A percentile compares a stretch with the other conserved stretches of the same genome.
These are phyloP conservation scores for Pseudococcus viburni DNA, from an alignment of 2,888 invertebrate genomes.

Conservation along the genomic window DNA sequence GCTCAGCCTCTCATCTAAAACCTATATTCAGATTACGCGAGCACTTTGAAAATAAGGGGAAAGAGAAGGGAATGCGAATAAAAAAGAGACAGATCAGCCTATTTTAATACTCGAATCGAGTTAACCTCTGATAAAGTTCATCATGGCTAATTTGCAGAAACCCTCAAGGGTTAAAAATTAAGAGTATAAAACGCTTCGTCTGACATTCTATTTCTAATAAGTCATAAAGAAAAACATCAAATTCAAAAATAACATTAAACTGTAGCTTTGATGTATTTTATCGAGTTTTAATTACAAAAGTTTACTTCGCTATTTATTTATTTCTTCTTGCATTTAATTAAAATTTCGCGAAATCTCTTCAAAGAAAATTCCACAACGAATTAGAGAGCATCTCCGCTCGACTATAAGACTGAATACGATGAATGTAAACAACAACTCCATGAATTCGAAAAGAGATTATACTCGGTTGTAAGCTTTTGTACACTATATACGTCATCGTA, in stretches of 20 bases:
- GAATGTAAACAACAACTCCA: conserved; percentile 46
- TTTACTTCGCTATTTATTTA: conserved; percentile 29
- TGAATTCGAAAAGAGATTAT: conserved; percentile 35
- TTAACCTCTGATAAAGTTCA: conserved; percentile 30
- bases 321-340: conserved; percentile 44
- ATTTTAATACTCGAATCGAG: neutral
- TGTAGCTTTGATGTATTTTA: conserved; percentile 50
- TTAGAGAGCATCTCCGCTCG: conserved; percentile 24
- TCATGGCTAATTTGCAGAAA: neutral
- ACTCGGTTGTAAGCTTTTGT: conserved; percentile 26
- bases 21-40: neutral
- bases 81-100: neutral
- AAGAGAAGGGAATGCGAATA: neutral
- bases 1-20: neutral
- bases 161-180: conserved; percentile 12
- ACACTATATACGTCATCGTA: conserved; percentile 31
- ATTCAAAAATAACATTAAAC: conserved; percentile 32
- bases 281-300: conserved; percentile 57
- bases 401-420: neutral
- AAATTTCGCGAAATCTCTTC: conserved; percentile 48
- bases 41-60: neutral
- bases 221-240: conserved; percentile 28
- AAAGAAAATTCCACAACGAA: conserved; percentile 50
- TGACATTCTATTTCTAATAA: conserved; percentile 24
- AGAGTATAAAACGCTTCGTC: neutral